Evolutionary conservation across 2,113 vertebrate genomes (phyloP).

Genomic region (Poecile atricapillus): DNA sequence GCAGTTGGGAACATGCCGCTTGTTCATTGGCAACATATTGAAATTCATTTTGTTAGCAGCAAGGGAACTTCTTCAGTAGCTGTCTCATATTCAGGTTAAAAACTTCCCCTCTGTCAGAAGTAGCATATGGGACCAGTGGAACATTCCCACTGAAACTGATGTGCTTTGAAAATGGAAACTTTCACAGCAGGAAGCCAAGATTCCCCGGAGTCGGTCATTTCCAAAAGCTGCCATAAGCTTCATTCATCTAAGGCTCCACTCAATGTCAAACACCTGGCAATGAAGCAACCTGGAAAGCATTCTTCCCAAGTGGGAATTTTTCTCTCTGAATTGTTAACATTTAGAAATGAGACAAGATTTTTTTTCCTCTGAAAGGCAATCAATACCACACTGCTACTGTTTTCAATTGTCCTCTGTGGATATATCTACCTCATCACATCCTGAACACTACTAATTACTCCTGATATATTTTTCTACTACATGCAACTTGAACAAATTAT

Average conservation of each 20-base stretch:
- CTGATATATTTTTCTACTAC: constrained; percentile 67
- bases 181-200: constrained; percentile 84
- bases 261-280: constrained; percentile 88
- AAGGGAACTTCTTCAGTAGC: constrained; percentile 71
- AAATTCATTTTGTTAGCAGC: constrained; percentile 74
- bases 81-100: constrained; percentile 66
- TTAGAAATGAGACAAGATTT: constrained; percentile 71
- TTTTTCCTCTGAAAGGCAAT: constrained; percentile 71
- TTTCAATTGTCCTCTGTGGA: constrained; percentile 66
- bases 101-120: constrained; percentile 72
- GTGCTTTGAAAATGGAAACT: constrained; percentile 89
- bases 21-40: constrained; percentile 66
- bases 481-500: constrained; percentile 64
- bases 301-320: constrained; percentile 73
- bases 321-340: constrained; percentile 72
- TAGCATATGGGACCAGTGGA: constrained; percentile 77
- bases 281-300: constrained; percentile 78
- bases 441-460: constrained; percentile 74
- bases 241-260: constrained; percentile 82
- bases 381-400: constrained; percentile 55
- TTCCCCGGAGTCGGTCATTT: constrained; percentile 79
- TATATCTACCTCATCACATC: constrained; percentile 60
- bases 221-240: constrained; percentile 81
- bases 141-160: constrained; percentile 78
- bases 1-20: constrained; percentile 49